Evolutionary conservation across 2,113 vertebrate species (phyloP).

Genomic region (Stegostoma tigrinum): DNA sequence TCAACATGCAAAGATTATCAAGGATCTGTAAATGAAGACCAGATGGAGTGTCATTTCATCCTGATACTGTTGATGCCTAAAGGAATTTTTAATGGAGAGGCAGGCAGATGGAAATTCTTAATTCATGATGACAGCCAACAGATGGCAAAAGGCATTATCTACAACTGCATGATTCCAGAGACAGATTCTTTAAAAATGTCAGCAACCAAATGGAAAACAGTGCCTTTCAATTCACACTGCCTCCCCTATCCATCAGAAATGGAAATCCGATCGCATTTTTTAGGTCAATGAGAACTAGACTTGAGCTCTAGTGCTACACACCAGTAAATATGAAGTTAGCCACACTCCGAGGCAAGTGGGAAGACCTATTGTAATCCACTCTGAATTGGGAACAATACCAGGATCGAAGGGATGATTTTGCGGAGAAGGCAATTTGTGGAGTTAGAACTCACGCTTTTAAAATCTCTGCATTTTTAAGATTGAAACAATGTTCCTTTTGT

Average conservation of each 20-base stretch:
- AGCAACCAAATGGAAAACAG: slow-evolving; percentile 12
- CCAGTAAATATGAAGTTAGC: background rate
- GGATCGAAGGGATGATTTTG: background rate
- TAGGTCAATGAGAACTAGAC: background rate
- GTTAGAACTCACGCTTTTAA: background rate
- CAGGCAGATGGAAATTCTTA: slow-evolving; percentile 32
- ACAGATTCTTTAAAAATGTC: background rate
- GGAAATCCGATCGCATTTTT: background rate
- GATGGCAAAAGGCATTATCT: slow-evolving; percentile 29
- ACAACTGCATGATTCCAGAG: slow-evolving; percentile 10
- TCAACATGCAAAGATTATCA: slow-evolving; percentile 9
- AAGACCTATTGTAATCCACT: background rate
- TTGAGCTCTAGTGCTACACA: background rate
- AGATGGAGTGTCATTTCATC: slow-evolving; percentile 29
- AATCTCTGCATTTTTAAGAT: background rate
- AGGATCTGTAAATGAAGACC: slow-evolving; percentile 2
- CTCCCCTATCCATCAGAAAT: background rate
- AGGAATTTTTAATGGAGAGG: slow-evolving; percentile 34
- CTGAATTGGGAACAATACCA: background rate
- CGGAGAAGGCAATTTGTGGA: background rate
- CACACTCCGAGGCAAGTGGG: background rate
- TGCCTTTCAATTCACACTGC: background rate
- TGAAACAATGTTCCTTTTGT: background rate
- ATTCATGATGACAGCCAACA: slow-evolving; percentile 31
- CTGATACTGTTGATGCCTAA: slow-evolving; percentile 29